These are phyloP conservation scores for Cecidostiba fungosa DNA, from an alignment of 2,888 invertebrate species.

Conservation along the genomic window DNA sequence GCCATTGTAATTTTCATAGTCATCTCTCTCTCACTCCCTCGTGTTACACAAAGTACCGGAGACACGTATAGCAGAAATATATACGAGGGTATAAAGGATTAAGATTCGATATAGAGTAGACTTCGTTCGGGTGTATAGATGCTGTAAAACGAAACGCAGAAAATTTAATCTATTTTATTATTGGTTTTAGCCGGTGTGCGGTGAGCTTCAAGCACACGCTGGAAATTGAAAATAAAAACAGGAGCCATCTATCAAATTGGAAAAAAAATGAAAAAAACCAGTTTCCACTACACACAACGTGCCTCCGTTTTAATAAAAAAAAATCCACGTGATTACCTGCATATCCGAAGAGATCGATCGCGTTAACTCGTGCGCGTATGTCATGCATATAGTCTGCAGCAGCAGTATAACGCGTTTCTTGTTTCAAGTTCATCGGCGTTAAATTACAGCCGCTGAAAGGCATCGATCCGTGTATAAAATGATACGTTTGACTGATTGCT, in stretches of 20 bases:
- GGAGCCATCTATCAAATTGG: not conserved
- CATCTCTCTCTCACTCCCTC: not conserved
- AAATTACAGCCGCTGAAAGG: conserved; percentile 5
- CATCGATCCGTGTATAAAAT: conserved; percentile 34
- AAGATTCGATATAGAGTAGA: too few relatives aligned
- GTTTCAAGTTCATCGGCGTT: conserved; percentile 45
- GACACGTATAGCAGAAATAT: too few relatives aligned
- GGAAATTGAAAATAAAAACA: not conserved
- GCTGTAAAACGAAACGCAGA: too few relatives aligned
- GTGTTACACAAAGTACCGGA: not conserved
- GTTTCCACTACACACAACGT: not conserved
- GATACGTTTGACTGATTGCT: conserved; percentile 34
- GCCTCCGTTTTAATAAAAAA: not conserved
- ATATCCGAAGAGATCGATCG: not conserved
- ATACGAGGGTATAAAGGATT: too few relatives aligned
- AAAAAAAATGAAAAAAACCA: not conserved
- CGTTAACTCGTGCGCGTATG: conserved; percentile 7
- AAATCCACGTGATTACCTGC: not conserved
- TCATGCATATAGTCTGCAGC: not conserved
- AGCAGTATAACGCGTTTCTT: not conserved
- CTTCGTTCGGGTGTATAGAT: too few relatives aligned
- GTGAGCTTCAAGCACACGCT: not conserved
- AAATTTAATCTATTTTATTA: conserved; percentile 4
- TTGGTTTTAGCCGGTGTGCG: not conserved
- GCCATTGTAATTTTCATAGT: conserved; percentile 44